Evolutionary conservation across 1,140 invertebrate species (phyloP), one percentile per base, ranked within the genome.

Genomic region (Bombus terrestris): DNA sequence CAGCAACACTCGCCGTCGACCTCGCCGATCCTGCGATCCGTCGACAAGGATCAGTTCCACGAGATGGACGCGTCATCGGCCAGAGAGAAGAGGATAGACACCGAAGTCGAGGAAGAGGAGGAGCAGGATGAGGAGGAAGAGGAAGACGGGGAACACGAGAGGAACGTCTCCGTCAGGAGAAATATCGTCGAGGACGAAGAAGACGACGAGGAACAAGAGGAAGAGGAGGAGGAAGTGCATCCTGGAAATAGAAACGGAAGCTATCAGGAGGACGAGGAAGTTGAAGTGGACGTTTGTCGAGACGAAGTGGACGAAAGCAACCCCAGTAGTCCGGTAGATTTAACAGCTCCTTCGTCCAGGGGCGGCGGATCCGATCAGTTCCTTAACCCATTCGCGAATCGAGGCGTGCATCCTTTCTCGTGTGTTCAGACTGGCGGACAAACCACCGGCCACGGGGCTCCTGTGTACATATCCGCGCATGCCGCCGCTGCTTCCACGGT

Each of bases 321-420:
- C 66, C 93, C 94, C 0, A 94, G 94, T 39, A 95, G 94, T 85
- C 95, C 95, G 0, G 95, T 95, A 9, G 95, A 95, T 41, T 87
- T 95, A 1, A 95, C 95, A 0, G 94, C 94, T 0, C 90, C 90
- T 0, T 93, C 94, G 0, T 95, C 95, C 2, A 92, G 94, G 35
- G 91, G 90, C 25, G 69, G 84, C 25, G 85, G 91, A 6, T 83
- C 82, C 15, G 92, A 93, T 22, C 93, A 94, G 78, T 94, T 92
- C 72, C 80, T 93, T 4, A 91, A 93, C 85, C 93, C 93, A 2
- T 92, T 94, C 81, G 83, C 86, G 9, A 92, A 87, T 35, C 90
- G 91, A 9, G 90, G 87, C 37, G 79, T 94, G 22, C 92, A 94
- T 80, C 77, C 93, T 15, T 93, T 93, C 72, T 91, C 87, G 37